Evolutionary conservation across 1,140 invertebrate species (phyloP).

Genomic region (Zaprionus inermis): DNA sequence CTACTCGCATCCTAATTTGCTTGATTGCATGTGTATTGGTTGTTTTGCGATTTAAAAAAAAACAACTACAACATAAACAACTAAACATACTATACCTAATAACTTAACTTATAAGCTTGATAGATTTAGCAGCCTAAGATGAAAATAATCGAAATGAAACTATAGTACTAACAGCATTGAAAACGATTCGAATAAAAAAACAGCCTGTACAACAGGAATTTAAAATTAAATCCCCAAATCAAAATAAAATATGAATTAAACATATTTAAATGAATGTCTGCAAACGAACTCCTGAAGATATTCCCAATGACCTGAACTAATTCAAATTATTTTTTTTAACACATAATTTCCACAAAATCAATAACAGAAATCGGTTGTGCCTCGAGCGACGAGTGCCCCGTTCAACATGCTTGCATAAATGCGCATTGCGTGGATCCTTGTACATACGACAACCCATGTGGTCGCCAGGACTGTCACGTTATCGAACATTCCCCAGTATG

Average conservation of each 20-base stretch:
- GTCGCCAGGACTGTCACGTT: slow-evolving; percentile 88
- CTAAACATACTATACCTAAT: slow-evolving; percentile 38
- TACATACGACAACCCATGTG: slow-evolving; percentile 88
- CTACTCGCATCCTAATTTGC: slow-evolving; percentile 44
- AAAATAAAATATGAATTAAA: slow-evolving; percentile 61
- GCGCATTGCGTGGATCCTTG: slow-evolving; percentile 91
- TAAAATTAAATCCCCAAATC: slow-evolving; percentile 39
- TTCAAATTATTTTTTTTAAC: slow-evolving; percentile 64
- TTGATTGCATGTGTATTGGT: slow-evolving; percentile 78
- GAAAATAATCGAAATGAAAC: slow-evolving; percentile 30
- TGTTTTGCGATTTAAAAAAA: slow-evolving; percentile 57
- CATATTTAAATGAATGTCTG: slow-evolving; percentile 49
- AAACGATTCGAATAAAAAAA: slow-evolving; percentile 48
- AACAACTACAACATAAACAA: slow-evolving; percentile 26
- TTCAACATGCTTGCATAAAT: slow-evolving; percentile 90
- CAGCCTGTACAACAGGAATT: slow-evolving; percentile 41
- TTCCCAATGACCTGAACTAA: slow-evolving; percentile 50
- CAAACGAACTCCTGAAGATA: slow-evolving; percentile 28
- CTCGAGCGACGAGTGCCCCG: slow-evolving; percentile 89
- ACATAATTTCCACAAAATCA: slow-evolving; percentile 40
- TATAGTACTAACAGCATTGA: slow-evolving; percentile 71
- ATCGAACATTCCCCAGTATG: slow-evolving; percentile 91
- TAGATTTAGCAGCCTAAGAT: slow-evolving; percentile 42
- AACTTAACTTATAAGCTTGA: slow-evolving; percentile 43
- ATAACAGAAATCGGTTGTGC: slow-evolving; percentile 88